A percentile compares a stretch with the other conserved stretches of the same genome.
Conservation (phyloP, 2,888 invertebrate species). For the Trachelus troglodyta region DNA sequence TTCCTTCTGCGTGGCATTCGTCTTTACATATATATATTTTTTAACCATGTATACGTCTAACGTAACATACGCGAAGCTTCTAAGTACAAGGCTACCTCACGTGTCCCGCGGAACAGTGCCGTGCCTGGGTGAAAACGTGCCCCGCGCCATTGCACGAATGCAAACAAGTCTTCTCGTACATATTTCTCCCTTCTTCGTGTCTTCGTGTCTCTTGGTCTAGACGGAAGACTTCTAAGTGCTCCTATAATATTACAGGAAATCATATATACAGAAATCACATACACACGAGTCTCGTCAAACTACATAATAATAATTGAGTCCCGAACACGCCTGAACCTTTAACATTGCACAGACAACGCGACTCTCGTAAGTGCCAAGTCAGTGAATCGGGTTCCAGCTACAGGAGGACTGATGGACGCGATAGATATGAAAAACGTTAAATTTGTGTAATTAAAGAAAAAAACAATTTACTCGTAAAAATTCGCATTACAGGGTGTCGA, state of each 20-base stretch:
- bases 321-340: not conserved
- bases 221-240: not conserved
- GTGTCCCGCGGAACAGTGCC: not conserved
- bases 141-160: not conserved
- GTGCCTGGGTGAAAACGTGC: not conserved
- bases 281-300: too few species aligned
- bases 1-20: constrained; percentile 32
- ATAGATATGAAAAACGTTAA: too few species aligned
- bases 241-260: not conserved
- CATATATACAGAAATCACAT: too few species aligned
- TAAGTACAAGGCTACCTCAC: constrained; percentile 38
- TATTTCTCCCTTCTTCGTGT: not conserved
- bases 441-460: too few species aligned
- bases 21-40: not conserved
- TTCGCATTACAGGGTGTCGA: too few species aligned
- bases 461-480: too few species aligned
- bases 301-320: not conserved
- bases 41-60: constrained; percentile 1
- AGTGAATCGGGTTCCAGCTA: too few species aligned
- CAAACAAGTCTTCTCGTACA: not conserved
- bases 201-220: too few species aligned
- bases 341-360: not conserved
- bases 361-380: not conserved
- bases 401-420: too few species aligned
- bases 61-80: constrained; percentile 15